Evolutionary conservation across 2,888 invertebrate species (phyloP).

Genomic region (Oscheius sp.): DNA sequence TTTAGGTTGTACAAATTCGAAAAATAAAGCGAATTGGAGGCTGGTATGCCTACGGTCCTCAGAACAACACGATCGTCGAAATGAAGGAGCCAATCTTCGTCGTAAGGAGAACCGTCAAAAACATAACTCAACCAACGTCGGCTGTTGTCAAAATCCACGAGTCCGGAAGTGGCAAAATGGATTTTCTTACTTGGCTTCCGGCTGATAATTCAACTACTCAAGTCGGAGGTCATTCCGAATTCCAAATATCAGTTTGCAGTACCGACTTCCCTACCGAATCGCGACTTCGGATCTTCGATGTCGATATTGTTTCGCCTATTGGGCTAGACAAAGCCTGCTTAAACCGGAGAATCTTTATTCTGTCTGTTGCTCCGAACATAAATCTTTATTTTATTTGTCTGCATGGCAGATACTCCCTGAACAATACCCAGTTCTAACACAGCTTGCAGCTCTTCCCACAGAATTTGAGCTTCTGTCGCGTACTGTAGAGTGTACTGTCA

Average conservation of each 20-base stretch:
- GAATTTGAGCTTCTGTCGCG: slow-evolving; percentile 57
- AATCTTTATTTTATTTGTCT: not conserved
- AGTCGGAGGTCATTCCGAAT: not conserved
- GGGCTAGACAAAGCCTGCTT: slow-evolving; percentile 1
- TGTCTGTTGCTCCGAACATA: slow-evolving; percentile 18
- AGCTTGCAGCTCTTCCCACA: slow-evolving; percentile 61
- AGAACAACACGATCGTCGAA: slow-evolving; percentile 10
- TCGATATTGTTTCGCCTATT: slow-evolving; percentile 30
- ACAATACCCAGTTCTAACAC: slow-evolving; percentile 35
- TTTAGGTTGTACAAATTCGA: slow-evolving; percentile 14
- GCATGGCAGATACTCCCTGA: slow-evolving; percentile 24
- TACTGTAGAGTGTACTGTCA: slow-evolving; percentile 55
- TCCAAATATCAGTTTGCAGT: not conserved
- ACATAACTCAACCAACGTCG: not conserved
- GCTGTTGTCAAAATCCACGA: not conserved
- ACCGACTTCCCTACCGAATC: slow-evolving; percentile 13
- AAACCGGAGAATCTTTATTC: slow-evolving; percentile 18
- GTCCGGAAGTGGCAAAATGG: not conserved
- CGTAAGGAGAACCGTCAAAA: not conserved
- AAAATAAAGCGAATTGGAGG: slow-evolving; percentile 30
- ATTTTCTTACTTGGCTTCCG: not conserved
- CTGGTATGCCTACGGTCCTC: slow-evolving; percentile 24
- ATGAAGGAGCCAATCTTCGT: slow-evolving; percentile 25
- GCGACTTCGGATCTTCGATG: slow-evolving; percentile 11
- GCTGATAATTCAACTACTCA: not conserved